Evolutionary conservation across 2,113 vertebrate genomes (phyloP), one percentile per base, ranked within the genome.

Genomic region (Boulengeromyrus knoepffleri): DNA sequence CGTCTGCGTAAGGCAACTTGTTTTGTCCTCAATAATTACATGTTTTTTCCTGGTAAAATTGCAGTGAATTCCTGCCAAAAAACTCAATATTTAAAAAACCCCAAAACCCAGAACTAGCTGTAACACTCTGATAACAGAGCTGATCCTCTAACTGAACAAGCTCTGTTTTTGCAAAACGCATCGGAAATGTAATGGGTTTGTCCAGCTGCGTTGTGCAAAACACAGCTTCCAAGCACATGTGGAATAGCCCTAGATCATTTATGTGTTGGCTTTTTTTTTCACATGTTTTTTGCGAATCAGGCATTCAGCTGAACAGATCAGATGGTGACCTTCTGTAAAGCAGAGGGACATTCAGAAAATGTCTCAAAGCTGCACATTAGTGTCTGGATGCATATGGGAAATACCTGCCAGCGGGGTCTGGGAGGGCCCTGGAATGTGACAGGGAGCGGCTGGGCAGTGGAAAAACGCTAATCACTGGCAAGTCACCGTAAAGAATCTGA

Each of bases 161-260:
- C 39, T n/a, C 17, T 89, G 88, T 90, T 88, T 91, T 87, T 90
- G 58, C 85, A 56, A 90, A 77, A 77, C 1, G n/a, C 12, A 77
- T 36, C 12, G 6, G 27, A 74, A 85, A 88, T 89, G 45, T 88
- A 50, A 89, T 91, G 90, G 83, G 45, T 89, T 62, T 88, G 74
- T 88, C 17, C 74, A 58, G 45, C 90, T 90, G 86, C 53, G 47
- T 27, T 31, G 21, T 56, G 31, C 31, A 36, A 86, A 77, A 89
- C 77, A 87, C 88, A 87, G 39, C 49, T 85, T 85, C 58, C 85
- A 15, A 36, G 80, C 24, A 21, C 46, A 50, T 10, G 27, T 49
- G 5, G 46, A 77, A 42, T 89, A 9, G 49, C 9, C 5, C 27
- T 50, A 24, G 27, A 21, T 27, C 10, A 8, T 36, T 39, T 27